Percentiles rank a stretch among this genome's conserved stretches.
Conservation (phyloP, 2,797 vertebrate species). For the Garrulus glandarius region DNA sequence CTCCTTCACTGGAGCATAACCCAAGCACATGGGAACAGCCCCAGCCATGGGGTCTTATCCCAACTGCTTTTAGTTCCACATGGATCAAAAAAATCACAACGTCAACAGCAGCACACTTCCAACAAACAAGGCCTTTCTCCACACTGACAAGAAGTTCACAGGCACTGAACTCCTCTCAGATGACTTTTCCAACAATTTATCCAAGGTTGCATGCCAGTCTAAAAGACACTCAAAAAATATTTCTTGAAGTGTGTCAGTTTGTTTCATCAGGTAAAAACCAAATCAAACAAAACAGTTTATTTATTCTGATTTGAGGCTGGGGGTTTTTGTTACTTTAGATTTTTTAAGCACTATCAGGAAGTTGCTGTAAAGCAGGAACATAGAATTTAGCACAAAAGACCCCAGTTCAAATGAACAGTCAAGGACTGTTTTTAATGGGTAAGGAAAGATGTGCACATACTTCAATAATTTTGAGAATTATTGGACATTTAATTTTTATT, state of each 20-base stretch:
- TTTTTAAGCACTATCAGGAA: background rate
- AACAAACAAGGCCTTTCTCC: background rate
- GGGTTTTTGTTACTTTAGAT: background rate
- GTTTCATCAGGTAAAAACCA: background rate
- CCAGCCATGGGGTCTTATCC: background rate
- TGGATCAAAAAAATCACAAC: background rate
- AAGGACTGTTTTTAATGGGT: background rate
- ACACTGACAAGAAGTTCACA: background rate
- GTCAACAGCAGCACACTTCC: background rate
- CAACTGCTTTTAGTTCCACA: rapidly evolving
- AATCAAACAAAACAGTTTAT: background rate
- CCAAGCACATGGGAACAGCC: background rate
- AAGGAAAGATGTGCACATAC: background rate
- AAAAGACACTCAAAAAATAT: background rate
- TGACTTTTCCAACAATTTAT: background rate
- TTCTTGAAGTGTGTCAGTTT: background rate
- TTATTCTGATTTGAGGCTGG: background rate
- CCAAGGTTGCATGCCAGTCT: background rate
- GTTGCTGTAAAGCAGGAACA: background rate
- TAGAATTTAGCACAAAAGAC: background rate
- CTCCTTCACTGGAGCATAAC: background rate
- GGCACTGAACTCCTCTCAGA: background rate
- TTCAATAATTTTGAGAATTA: background rate
- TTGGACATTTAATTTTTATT: background rate
- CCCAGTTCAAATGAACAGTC: background rate